Evolutionary conservation across 2,113 vertebrate species (phyloP).

Genomic region (Rattus rattus): DNA sequence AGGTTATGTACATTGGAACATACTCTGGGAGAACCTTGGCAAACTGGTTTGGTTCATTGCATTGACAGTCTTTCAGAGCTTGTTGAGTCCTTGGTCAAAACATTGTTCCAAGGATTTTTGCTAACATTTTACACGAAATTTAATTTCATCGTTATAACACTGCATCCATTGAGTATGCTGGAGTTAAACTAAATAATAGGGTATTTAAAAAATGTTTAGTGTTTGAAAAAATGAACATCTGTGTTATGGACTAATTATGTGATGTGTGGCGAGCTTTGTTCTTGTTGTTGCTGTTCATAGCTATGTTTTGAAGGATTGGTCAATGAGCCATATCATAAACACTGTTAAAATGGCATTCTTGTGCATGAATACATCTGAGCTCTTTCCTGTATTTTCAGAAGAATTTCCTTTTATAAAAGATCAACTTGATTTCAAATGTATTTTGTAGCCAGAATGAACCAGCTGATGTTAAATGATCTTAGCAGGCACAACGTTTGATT

Average conservation of each 20-base stretch:
- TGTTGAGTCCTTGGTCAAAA: neutral
- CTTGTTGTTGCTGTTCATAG: constrained; percentile 40
- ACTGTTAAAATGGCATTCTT: constrained; percentile 50
- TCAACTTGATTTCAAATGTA: constrained; percentile 37
- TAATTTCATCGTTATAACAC: constrained; percentile 27
- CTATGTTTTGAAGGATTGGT: constrained; percentile 56
- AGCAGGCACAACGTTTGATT: neutral
- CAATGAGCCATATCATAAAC: constrained; percentile 61
- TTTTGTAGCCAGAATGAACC: constrained; percentile 43
- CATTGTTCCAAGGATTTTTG: neutral
- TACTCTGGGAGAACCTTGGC: neutral
- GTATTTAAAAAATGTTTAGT: constrained; percentile 23
- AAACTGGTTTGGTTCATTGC: neutral
- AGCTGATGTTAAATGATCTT: neutral
- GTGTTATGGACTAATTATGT: constrained; percentile 66
- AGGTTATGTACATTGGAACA: neutral
- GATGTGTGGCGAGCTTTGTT: neutral
- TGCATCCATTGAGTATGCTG: neutral
- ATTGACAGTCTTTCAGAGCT: constrained; percentile 24
- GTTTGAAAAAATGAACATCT: constrained; percentile 67
- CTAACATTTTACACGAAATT: constrained; percentile 7
- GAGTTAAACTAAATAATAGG: constrained; percentile 36
- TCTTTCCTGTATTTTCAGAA: constrained; percentile 51
- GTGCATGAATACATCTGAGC: constrained; percentile 48
- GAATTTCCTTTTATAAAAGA: constrained; percentile 25